Conservation (phyloP, 2,113 vertebrate genomes). For the Todiramphus saurophagus region DNA sequence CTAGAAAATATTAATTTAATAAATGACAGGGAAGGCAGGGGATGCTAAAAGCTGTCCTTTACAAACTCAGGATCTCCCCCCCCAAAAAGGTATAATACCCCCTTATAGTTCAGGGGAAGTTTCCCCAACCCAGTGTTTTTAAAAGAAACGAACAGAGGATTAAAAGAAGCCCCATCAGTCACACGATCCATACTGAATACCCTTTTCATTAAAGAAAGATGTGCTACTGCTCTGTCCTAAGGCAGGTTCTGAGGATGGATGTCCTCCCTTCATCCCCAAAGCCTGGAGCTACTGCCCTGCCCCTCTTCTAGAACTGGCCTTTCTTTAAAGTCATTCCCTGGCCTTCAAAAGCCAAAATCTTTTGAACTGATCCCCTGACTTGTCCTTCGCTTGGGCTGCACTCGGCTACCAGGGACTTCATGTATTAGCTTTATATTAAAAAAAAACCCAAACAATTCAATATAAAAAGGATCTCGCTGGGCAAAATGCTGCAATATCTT, state of each 20-base stretch:
- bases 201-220: background rate
- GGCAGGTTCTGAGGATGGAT: background rate
- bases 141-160: background rate
- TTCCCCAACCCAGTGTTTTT: background rate
- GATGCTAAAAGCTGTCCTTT: background rate
- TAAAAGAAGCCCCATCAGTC: background rate
- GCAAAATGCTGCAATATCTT: background rate
- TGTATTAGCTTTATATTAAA: background rate
- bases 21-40: background rate
- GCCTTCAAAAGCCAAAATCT: background rate
- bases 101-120: background rate
- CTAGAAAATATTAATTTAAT: background rate
- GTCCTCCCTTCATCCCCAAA: background rate
- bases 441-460: too few relatives aligned
- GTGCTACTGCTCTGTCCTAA: background rate
- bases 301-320: background rate
- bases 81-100: background rate
- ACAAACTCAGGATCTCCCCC: background rate
- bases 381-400: background rate
- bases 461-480: background rate
- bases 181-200: background rate
- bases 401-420: background rate
- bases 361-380: background rate
- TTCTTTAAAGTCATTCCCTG: background rate
- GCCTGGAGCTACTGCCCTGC: background rate